Evolutionary conservation across 2,113 vertebrate species (phyloP).

Genomic region (Marmota flaviventris): DNA sequence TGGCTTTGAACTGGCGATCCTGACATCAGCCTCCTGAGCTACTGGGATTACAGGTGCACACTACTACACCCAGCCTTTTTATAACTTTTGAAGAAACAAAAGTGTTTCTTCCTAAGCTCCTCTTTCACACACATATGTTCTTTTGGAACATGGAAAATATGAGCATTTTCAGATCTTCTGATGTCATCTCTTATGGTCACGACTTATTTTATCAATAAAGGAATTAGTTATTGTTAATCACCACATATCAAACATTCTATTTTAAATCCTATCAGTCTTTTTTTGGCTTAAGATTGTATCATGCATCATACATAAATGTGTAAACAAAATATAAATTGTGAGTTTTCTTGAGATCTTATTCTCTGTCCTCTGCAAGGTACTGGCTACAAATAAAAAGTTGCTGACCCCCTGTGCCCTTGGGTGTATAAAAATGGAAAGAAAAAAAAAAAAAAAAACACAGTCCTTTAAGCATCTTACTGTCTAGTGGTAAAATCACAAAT

Average conservation of each 20-base stretch:
- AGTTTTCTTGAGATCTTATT: not conserved
- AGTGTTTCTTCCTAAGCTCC: not conserved
- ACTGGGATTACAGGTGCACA: too few species aligned
- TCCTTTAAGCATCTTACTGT: not conserved
- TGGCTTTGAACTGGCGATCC: too few species aligned
- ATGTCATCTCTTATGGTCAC: not conserved
- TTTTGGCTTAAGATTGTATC: not conserved
- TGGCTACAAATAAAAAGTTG: conserved; percentile 26
- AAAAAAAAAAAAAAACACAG: not conserved
- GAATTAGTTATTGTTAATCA: not conserved
- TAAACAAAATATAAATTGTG: conserved; percentile 13
- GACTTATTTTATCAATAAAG: conserved; percentile 43
- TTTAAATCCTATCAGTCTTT: not conserved
- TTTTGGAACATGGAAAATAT: not conserved
- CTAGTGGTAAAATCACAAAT: conserved; percentile 9
- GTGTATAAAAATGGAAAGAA: not conserved
- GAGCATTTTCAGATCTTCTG: not conserved
- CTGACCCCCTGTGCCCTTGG: not conserved
- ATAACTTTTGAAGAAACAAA: not conserved
- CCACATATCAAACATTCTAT: not conserved
- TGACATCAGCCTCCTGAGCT: too few species aligned
- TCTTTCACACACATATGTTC: not conserved
- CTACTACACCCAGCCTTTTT: not conserved
- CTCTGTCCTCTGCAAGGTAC: not conserved
- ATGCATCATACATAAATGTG: not conserved